Evolutionary conservation across 2,888 invertebrate genomes (phyloP).

Genomic region (Spatulosminthurus flaviceps): DNA sequence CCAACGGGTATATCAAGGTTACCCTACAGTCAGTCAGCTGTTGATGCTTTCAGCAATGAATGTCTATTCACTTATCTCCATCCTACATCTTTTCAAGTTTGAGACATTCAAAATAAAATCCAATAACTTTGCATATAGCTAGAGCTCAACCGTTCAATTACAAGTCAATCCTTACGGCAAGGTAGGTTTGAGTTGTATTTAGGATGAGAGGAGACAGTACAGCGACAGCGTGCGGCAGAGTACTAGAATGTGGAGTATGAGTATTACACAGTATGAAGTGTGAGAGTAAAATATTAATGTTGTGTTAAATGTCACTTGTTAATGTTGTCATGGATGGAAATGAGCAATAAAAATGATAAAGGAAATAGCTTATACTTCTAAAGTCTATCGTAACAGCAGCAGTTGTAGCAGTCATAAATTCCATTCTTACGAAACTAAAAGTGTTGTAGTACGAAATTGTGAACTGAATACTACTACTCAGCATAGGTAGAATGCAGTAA

Average conservation of each 20-base stretch:
- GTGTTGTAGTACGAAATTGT: neutral
- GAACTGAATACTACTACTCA: neutral
- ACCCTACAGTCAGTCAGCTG: no score
- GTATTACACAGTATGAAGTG: no score
- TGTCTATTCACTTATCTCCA: no score
- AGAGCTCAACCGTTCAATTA: neutral
- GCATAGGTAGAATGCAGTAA: no score
- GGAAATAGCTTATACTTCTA: no score
- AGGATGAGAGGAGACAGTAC: neutral
- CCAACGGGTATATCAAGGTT: no score
- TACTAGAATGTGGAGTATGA: no score
- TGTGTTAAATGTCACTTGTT: neutral
- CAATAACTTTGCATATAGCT: neutral
- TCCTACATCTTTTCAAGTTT: constrained; percentile 10
- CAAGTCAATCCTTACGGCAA: neutral
- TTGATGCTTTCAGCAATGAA: neutral
- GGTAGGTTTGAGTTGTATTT: neutral
- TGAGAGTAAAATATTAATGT: neutral
- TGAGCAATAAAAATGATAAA: neutral
- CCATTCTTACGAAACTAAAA: no score
- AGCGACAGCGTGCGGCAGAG: no score
- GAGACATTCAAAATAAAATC: constrained; percentile 1
- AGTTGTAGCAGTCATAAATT: no score
- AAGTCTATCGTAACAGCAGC: no score
- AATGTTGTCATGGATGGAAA: neutral